A percentile compares a stretch with the other conserved stretches of the same genome.
Evolutionary conservation across 2,888 invertebrate genomes (phyloP).

Genomic region (Xanthia togata): DNA sequence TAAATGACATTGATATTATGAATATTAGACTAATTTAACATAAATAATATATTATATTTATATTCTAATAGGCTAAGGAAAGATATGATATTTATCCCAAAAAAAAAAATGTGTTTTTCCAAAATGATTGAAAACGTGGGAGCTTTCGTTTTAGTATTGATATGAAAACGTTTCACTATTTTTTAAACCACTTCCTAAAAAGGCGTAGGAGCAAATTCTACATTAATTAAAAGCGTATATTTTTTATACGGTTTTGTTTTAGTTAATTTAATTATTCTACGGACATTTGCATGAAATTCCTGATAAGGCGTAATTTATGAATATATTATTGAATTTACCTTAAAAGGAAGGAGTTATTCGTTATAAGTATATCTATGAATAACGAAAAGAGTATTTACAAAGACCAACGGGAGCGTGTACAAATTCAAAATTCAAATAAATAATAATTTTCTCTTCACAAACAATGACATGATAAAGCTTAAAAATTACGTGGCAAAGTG

Average conservation of each 20-base stretch:
- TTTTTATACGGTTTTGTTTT: background rate
- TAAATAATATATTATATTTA: too few species aligned
- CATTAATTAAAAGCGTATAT: background rate
- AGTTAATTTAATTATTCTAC: background rate
- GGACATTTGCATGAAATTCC: background rate
- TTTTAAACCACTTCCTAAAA: background rate
- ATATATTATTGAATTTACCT: background rate
- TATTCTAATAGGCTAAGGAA: too few species aligned
- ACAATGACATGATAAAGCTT: too few species aligned
- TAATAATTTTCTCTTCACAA: too few species aligned
- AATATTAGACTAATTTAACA: too few species aligned
- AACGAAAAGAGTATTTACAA: too few species aligned
- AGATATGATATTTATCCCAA: background rate
- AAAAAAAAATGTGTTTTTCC: background rate
- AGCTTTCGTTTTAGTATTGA: background rate
- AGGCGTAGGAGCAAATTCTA: background rate
- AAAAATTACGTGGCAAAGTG: too few species aligned
- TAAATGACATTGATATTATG: background rate
- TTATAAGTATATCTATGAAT: too few species aligned
- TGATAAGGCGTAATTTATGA: background rate
- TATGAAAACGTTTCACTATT: background rate
- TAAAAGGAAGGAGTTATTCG: too few species aligned
- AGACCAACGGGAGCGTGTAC: too few species aligned
- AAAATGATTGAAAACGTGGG: conserved; percentile 2
- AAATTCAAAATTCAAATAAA: too few species aligned